phyloP scores from a whole-genome alignment of 2,888 invertebrate genomes.

The Malacosoma neustria region DNA sequence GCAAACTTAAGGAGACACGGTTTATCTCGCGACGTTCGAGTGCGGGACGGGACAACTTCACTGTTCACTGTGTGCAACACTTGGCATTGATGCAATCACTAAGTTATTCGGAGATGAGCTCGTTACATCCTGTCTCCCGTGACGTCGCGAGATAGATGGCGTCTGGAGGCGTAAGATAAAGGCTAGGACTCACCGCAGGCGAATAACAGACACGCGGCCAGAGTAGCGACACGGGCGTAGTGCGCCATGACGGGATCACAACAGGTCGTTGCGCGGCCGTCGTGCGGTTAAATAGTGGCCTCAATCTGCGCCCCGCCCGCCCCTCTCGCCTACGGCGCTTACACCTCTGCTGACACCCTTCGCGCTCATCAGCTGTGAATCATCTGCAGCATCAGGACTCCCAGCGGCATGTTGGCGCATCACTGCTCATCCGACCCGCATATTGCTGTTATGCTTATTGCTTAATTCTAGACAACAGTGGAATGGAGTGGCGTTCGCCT shows the following conservation, averaged over 20 bases:
- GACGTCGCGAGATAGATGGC: constrained; percentile 65
- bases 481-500: not conserved
- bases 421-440: not conserved
- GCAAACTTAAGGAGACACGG: constrained; percentile 45
- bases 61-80: constrained; percentile 63
- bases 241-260: constrained; percentile 76
- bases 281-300: constrained; percentile 73
- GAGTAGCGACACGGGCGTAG: constrained; percentile 73
- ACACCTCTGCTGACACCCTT: constrained; percentile 64
- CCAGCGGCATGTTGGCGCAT: constrained; percentile 6
- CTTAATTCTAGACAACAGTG: not conserved
- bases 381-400: constrained; percentile 41
- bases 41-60: constrained; percentile 49
- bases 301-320: constrained; percentile 71
- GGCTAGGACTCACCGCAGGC: constrained; percentile 74
- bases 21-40: constrained; percentile 53
- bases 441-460: not conserved
- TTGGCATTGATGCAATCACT: constrained; percentile 50
- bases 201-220: constrained; percentile 72
- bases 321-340: constrained; percentile 68
- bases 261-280: constrained; percentile 73
- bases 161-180: constrained; percentile 64
- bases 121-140: constrained; percentile 48
- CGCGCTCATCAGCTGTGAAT: constrained; percentile 62
- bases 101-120: constrained; percentile 37